Evolutionary conservation across 64 coral and sea anemone genomes (phyloP), one percentile per base, ranked within the genome.

Genomic region (Montipora foliosa): DNA sequence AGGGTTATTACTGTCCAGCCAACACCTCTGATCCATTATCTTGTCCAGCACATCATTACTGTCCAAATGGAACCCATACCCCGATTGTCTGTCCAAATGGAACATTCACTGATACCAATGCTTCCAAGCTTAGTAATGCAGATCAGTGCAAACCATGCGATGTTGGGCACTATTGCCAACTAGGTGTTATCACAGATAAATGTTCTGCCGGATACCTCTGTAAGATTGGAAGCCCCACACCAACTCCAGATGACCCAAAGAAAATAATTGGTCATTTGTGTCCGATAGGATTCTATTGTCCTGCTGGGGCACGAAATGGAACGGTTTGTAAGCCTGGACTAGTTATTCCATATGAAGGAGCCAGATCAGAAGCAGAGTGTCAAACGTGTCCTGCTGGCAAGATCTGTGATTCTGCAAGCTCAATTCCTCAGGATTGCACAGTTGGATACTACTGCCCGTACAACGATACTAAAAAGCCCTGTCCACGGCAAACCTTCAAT

Each of bases 31-130:
- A 59, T 4, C 95, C 98, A 58, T 45, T 79, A 6, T 76, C 81
- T 8, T 99, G 98, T 93, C 95, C 98, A 69, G 60, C 89, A 19
- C 80, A 96, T 92, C 83, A 72, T 79, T 99, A 95, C 87, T 99
- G 98, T 25, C 71, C 74, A 3, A 93, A 73, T 5, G 89, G 91
- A n/a, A 99, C 95, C 4, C 88, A 94, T 8, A 82, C 79, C 12
- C 98, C 98, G 37, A 75, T 89, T 16, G 91, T 96, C 22, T 99
- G 98, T 52, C 98, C 98, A 3, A 96, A 94, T 69, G 98, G 98
- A 21, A 99, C 98, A 12, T 99, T 90, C 49, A 99, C 98, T 11
- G 60, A 82, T 76, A 49, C 1, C n/a, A 78, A 90, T 29, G 87
- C 84, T 2, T 94, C 84, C 25, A 95, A 86, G 19, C 86, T 99